phyloP scores from a whole-genome alignment of 2,113 vertebrate genomes.

The Vidua chalybeata region DNA sequence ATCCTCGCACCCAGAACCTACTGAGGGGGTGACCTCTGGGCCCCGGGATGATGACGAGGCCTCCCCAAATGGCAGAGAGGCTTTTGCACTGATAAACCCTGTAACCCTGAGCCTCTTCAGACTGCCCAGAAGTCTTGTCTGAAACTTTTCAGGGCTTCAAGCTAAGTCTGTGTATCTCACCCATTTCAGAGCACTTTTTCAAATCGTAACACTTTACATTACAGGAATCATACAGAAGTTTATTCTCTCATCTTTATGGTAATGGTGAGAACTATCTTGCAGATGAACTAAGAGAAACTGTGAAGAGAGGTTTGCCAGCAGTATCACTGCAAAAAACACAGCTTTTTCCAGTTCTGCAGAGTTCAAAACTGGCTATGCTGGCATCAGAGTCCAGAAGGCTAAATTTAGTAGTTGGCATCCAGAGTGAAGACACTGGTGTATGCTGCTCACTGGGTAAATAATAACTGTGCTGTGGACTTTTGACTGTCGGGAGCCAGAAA shows the following conservation, averaged over 20 bases:
- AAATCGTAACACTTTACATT: background rate
- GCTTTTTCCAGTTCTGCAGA: background rate
- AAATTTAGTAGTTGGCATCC: background rate
- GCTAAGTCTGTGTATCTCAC: fast-evolving
- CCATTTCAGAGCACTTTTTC: background rate
- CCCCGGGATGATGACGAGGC: fast-evolving
- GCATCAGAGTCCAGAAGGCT: background rate
- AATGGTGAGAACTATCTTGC: background rate
- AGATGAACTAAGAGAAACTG: background rate
- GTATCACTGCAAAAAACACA: background rate
- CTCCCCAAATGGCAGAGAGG: background rate
- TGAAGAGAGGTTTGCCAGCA: background rate
- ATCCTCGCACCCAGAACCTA: background rate
- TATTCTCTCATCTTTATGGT: background rate
- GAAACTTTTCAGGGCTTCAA: background rate
- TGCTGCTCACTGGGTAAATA: background rate
- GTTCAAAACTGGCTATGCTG: background rate
- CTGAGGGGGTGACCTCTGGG: fast-evolving
- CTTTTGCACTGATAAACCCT: background rate
- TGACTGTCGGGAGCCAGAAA: background rate
- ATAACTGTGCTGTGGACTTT: background rate
- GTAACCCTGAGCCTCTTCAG: background rate
- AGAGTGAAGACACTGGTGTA: background rate
- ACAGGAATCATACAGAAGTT: background rate
- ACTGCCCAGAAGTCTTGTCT: background rate